Conservation (phyloP, 2,888 invertebrate species). For the Eristalinus aeneus region DNA sequence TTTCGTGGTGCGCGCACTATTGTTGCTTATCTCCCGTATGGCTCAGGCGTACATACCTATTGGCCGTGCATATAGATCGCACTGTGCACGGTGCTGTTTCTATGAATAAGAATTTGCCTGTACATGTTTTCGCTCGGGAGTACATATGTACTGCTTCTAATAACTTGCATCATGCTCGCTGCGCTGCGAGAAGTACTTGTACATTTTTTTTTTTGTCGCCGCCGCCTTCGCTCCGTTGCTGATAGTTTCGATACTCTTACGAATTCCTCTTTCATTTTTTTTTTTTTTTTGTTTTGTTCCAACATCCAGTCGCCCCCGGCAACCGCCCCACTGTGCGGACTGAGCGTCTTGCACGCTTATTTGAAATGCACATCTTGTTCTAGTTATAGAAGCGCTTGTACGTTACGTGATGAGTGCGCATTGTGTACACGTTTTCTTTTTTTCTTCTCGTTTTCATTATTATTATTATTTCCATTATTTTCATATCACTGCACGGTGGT, state of each 20-base stretch:
- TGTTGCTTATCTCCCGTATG: slow-evolving; percentile 58
- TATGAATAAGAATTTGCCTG: slow-evolving; percentile 13
- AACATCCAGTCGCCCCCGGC: slow-evolving; percentile 36
- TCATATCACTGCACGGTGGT: slow-evolving; percentile 53
- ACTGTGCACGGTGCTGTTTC: slow-evolving; percentile 4
- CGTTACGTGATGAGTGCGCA: slow-evolving; percentile 53
- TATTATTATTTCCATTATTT: slow-evolving; percentile 65
- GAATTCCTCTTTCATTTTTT: slow-evolving; percentile 24
- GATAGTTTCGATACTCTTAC: slow-evolving; percentile 50
- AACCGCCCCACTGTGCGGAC: neutral
- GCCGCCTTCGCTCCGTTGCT: neutral
- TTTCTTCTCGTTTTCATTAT: slow-evolving; percentile 29
- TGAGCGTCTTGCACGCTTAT: slow-evolving; percentile 53
- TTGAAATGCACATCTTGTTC: slow-evolving; percentile 71
- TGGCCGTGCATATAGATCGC: slow-evolving; percentile 17
- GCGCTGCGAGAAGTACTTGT: slow-evolving; percentile 10
- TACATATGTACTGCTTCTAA: slow-evolving; percentile 57
- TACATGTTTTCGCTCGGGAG: slow-evolving; percentile 8
- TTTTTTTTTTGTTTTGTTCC: too few species aligned
- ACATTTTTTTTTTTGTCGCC: slow-evolving; percentile 27
- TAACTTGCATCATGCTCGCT: slow-evolving; percentile 48
- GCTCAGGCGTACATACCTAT: slow-evolving; percentile 43
- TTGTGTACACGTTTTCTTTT: slow-evolving; percentile 63
- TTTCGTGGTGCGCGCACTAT: slow-evolving; percentile 64
- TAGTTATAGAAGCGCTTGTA: slow-evolving; percentile 67